Evolutionary conservation across 2,888 invertebrate genomes (phyloP).

Genomic region (Euzetes globulus): DNA sequence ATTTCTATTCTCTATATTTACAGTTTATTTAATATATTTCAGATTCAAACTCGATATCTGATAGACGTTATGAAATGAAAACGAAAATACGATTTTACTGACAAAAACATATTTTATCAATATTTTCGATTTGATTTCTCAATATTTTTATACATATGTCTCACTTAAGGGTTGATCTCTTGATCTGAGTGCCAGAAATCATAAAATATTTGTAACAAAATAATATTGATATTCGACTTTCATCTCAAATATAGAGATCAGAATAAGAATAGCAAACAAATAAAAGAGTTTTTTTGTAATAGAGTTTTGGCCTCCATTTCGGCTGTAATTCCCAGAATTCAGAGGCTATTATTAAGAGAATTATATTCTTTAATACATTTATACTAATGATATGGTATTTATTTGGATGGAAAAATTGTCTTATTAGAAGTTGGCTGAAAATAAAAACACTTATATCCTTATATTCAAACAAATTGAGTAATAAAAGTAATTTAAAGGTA

Average conservation of each 20-base stretch:
- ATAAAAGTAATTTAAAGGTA: conserved; percentile 1
- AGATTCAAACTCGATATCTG: not conserved
- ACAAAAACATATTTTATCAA: conserved; percentile 7
- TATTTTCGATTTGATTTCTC: not conserved
- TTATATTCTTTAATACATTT: too few species aligned
- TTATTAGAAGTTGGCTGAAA: not conserved
- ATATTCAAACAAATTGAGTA: not conserved
- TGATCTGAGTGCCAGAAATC: not conserved
- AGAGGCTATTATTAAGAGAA: too few species aligned
- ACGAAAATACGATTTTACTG: not conserved
- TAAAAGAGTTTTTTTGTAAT: too few species aligned
- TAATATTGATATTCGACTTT: not conserved
- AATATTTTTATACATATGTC: not conserved
- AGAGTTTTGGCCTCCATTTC: too few species aligned
- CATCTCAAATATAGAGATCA: not conserved
- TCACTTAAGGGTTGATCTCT: conserved; percentile 1
- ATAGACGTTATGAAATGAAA: not conserved
- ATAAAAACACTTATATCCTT: not conserved
- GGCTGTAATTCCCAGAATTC: too few species aligned
- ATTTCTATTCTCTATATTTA: too few species aligned
- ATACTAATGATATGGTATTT: too few species aligned
- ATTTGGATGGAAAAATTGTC: too few species aligned
- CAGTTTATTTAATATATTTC: not conserved
- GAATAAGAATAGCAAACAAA: not conserved
- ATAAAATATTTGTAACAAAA: not conserved